A percentile compares a stretch with the other conserved stretches of the same genome.
phyloP scores from a whole-genome alignment of 2,888 invertebrate species.

The Drosophila ustulata region DNA sequence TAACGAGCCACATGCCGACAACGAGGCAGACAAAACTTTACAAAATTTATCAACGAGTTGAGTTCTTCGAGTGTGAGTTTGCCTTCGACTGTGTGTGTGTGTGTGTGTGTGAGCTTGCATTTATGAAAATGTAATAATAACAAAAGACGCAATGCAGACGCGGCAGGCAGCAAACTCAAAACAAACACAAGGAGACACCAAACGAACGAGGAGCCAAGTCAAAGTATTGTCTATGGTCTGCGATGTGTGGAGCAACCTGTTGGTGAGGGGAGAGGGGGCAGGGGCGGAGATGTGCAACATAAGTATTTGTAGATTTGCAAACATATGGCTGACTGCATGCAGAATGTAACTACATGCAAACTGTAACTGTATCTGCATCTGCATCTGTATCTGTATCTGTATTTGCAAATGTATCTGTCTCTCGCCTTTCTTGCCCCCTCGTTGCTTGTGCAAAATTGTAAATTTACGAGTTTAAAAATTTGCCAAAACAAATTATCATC shows the following conservation, averaged over 20 bases:
- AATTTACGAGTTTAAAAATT: conserved; percentile 73
- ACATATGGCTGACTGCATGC: conserved; percentile 63
- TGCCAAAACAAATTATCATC: conserved; percentile 81
- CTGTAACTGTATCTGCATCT: conserved; percentile 8
- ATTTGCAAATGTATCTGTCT: not conserved
- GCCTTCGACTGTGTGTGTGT: conserved; percentile 17
- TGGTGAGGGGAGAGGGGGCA: not conserved
- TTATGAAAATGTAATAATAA: conserved; percentile 81
- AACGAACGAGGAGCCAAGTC: conserved; percentile 18
- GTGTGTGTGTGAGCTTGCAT: conserved; percentile 63
- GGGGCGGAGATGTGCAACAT: conserved; percentile 47
- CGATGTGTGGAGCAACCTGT: not conserved
- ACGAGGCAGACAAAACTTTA: conserved; percentile 74
- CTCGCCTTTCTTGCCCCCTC: conserved; percentile 15
- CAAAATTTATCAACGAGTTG: conserved; percentile 74
- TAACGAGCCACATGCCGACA: conserved; percentile 74
- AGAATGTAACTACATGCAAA: conserved; percentile 35
- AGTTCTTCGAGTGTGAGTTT: conserved; percentile 29
- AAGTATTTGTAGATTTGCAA: conserved; percentile 60
- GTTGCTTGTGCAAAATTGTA: conserved; percentile 8
- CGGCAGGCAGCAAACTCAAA: conserved; percentile 61
- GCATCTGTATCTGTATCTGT: not conserved
- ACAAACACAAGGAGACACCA: conserved; percentile 61
- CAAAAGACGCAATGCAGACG: conserved; percentile 80
- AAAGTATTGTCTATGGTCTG: conserved; percentile 24